Base-by-base conservation (phyloP, 2,113 vertebrate genomes). In the Larimichthys crocea region DNA sequence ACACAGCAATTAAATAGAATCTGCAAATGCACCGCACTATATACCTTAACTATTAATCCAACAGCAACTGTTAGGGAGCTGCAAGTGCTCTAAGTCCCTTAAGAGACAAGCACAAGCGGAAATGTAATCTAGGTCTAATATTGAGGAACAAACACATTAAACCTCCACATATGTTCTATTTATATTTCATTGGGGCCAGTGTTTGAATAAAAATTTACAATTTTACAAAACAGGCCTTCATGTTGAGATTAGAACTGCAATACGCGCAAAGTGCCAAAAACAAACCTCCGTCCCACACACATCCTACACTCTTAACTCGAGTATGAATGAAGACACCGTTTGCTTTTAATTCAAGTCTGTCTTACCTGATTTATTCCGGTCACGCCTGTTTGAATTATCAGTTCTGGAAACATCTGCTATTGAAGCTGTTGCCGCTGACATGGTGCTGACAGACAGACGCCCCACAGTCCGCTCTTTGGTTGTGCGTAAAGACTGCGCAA, bases 291-390 rank as follows among this genome's bases (percentile, higher is more conserved):
- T 62, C 48, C 46, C 50, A n/a, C 66, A 69, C 31, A 57, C 29
- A 16, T 3, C 22, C 49, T 4, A 53, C 63, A 44, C 52, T 5
- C 16, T 22, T 5, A 42, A 40, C 44, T 70, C 16, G 5, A 8
- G 8, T 2, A 16, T 17, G 8, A 48, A 71, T 65, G 10, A 40
- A 16, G 10, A 65, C 40, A 57, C 29, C 22, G 11, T 16, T 8
- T 60, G 31, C 3, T n/a, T 73, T 46, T 16, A 0, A 48, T 14
- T 3, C 5, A 8, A 8, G 35, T 63, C 2, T 4, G 20, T 62
- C 92, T 84, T 94, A 98, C 97, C 97, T 92, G 95, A 64, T 73
- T 79, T 79, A 79, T 89, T 95, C 22, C 74, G 88, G 7, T 65
- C 49, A 7, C 60, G 57, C 62, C 66, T 80, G 6, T 85, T 42